Evolutionary conservation across 2,797 vertebrate genomes (phyloP), one percentile per base, ranked within the genome.

Genomic region (Galagoides demidoff): DNA sequence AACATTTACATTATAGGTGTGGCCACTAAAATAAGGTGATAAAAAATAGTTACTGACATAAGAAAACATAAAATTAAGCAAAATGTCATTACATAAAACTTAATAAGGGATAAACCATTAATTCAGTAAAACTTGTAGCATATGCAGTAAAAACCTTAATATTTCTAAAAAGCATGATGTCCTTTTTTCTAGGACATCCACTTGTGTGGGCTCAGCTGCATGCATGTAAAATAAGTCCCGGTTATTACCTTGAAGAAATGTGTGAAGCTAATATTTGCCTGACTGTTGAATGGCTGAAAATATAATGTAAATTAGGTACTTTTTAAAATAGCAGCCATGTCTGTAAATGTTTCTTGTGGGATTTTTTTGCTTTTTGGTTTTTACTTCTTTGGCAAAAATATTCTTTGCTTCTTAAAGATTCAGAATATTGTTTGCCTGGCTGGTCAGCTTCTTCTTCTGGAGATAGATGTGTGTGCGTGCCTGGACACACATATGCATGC

Each of bases 241-340:
- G n/a, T 71, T 34, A 91, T 93, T 91, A 95, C 52, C 31, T 85
- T 74, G 70, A 63, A 91, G 52, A 95, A 96, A 88, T 79, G 23
- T 37, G 19, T 93, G 77, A 90, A 78, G 71, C 82, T 27, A 88
- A 79, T 90, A 92, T 85, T 95, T 96, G 92, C 37, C 73, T 29
- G 45, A 82, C 55, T 95, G 49, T 11, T 68, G 31, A 77, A 89
- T 84, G 34, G 14, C n/a, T 92, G 39, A 85, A 57, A 94, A 92
- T 66, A 9, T 63, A 78, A 74, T 61, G 14, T 55, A 93, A 94
- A 94, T 85, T 92, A 96, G 85, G 68, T 68, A 78, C 10, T 88
- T 39, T 96, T 96, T 95, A 81, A 29, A 2, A 0, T 0, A 94
- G 66, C 3, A 90, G 71, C 74, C 85, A 84, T 89, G 14, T 79